Base-by-base conservation (phyloP, 2,888 invertebrate genomes). In the Apodemia zela region DNA sequence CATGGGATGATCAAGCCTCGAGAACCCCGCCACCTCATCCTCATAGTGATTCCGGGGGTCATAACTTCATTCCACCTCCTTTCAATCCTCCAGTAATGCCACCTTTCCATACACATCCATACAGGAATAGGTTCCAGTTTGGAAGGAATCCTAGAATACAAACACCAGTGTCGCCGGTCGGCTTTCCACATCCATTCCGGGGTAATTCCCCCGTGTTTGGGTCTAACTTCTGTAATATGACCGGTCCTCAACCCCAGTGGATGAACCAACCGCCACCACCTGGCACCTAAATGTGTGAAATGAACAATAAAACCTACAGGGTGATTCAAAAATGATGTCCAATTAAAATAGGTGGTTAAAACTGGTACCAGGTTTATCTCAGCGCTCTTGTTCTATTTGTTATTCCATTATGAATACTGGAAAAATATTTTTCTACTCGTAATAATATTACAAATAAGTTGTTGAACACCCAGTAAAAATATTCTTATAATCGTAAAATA, bases 221-320 rank as follows among this genome's bases (percentile, higher is more conserved):
- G 6, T 71, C 83, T 5, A 77, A 72, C 67, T 83, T 72, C 72
- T 81, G 83, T 70, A 75, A 69, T 63, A 68, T 79, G 70, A 62
- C 77, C 7, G 79, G 77, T 0, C 71, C 80, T 0, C 81, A 75
- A 0, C 80, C 85, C 2, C 87, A 81, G 67, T 87, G 89, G 86
- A 72, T 77, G 62, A 80, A 77, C 59, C 81, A 77, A 2, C 90
- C 89, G 0, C 90, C 89, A 0, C 89, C 89, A 0, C 89, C 88
- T 6, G 87, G 88, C 51, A 89, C 89, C 33, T 90, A 89, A 80
- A 70, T 66, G 67, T 71, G 45, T 47, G 45, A n/a, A 17, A 47
- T 47, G 45, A 47, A 47, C 45, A 47, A 47, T 47, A 47, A 47
- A 47, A 47, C 45, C 45, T 47, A 17, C 45, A 47, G 45, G 45